Evolutionary conservation across 2,113 vertebrate species (phyloP).

Genomic region (Myrmecobius fasciatus): DNA sequence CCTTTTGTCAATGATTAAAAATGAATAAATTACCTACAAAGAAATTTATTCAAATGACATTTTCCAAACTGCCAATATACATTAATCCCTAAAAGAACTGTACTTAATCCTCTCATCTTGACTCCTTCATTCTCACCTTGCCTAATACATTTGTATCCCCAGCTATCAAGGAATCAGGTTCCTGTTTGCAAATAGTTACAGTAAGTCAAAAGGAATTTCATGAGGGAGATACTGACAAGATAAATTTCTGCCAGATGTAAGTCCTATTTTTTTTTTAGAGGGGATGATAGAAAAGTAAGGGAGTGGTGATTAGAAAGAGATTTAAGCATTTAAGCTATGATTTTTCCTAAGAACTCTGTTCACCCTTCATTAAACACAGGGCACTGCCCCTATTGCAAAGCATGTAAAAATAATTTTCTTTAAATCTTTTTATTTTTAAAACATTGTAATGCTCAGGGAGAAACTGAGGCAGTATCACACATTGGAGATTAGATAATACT

Average conservation of each 20-base stretch:
- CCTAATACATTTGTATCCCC: not conserved
- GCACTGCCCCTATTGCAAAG: not conserved
- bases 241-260: not conserved
- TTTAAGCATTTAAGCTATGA: not conserved
- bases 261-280: not conserved
- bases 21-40: not conserved
- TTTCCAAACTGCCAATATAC: not conserved
- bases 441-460: too few species aligned
- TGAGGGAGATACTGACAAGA: not conserved
- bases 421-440: too few species aligned
- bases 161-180: too few species aligned
- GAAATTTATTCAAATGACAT: not conserved
- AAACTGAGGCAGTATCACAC: too few species aligned
- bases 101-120: not conserved
- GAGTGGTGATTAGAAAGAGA: not conserved
- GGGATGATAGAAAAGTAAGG: not conserved
- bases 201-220: rapidly evolving
- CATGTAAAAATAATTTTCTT: not conserved
- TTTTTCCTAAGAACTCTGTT: not conserved
- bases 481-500: too few species aligned
- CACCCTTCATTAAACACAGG: not conserved
- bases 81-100: not conserved
- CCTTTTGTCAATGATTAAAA: not conserved
- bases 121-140: not conserved
- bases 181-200: not conserved